Evolutionary conservation across 1,140 invertebrate species (phyloP), one percentile per base, ranked within the genome.

Genomic region (Sycophila sp.): DNA sequence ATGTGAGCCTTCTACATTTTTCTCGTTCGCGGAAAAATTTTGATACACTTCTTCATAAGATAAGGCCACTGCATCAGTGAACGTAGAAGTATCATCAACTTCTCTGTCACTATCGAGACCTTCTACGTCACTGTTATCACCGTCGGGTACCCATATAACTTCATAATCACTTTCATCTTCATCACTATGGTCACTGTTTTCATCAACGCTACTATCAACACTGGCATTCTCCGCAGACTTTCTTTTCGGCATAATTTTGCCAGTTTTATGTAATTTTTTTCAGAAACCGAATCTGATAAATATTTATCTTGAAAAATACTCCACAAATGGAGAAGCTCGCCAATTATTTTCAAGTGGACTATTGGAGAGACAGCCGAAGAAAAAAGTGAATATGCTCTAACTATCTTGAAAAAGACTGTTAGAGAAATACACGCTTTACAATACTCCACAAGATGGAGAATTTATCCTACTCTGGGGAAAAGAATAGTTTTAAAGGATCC

Each of bases 1-100:
- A 55, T 70, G 72, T 47, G 36, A n/a, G 11, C 24, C 19, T 66
- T 73, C 56, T 67, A 73, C 51, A 59, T 70, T 73, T 17, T 73
- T 68, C 19, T 64, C 65, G 55, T 45, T 66, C 40, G 53, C 28
- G 26, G 64, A 69, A 11, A 36, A 69, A 40, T 63, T 69, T 55
- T 11, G 17, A 59, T 62, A 51, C 28, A 65, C 67, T 47, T 65
- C 26, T 45, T 69, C 36, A 66, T 73, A 64, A 59, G 55, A 65
- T 40, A 45, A 49, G 28, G 51, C n/a, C 47, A 34, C 40, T 66
- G 11, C 26, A 24, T 42, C 32, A 40, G 13, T 24, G 56, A 40
- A 40, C 13, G 32, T 59, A 55, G 24, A 19, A 55, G 42, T 30
- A 38, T 38, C 38, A 62, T 66, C 66, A 28, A 65, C 36, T 59